Conservation (phyloP, 2,888 invertebrate genomes). For the Perithous albicinctus region DNA sequence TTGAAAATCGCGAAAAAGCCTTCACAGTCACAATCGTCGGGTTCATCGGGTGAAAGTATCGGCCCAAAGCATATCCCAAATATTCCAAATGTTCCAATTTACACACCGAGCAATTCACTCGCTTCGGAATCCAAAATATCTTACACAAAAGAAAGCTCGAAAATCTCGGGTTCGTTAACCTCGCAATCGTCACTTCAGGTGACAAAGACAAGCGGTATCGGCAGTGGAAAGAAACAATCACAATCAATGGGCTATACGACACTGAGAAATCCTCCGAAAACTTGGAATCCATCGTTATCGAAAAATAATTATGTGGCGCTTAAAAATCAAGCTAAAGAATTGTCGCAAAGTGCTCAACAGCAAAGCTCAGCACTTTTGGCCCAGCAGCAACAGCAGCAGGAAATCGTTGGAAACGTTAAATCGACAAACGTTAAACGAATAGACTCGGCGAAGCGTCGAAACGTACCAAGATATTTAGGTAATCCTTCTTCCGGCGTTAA, state of each 20-base stretch:
- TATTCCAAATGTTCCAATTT: constrained; percentile 81
- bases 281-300: constrained; percentile 87
- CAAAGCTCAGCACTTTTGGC: constrained; percentile 30
- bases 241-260: constrained; percentile 86
- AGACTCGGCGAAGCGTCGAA: constrained; percentile 86
- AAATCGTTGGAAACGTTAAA: constrained; percentile 72
- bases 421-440: constrained; percentile 81
- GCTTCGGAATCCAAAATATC: constrained; percentile 56
- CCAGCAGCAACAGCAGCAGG: constrained; percentile 61
- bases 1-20: constrained; percentile 80
- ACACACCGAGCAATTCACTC: constrained; percentile 76
- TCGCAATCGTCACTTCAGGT: constrained; percentile 69
- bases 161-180: constrained; percentile 36
- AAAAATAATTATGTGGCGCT: constrained; percentile 84
- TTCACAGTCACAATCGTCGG: constrained; percentile 58
- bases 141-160: constrained; percentile 64
- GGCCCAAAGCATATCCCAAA: constrained; percentile 77
- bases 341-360: constrained; percentile 71
- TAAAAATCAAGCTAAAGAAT: constrained; percentile 81
- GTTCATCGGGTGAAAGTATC: constrained; percentile 29
- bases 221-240: constrained; percentile 56
- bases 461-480: constrained; percentile 80
- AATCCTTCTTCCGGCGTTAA: constrained; percentile 88
- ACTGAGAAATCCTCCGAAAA: constrained; percentile 87
- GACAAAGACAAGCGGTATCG: constrained; percentile 47